These are phyloP conservation scores for Matsumurasca onukii DNA, from an alignment of 1,140 invertebrate species.

Conservation along the genomic window DNA sequence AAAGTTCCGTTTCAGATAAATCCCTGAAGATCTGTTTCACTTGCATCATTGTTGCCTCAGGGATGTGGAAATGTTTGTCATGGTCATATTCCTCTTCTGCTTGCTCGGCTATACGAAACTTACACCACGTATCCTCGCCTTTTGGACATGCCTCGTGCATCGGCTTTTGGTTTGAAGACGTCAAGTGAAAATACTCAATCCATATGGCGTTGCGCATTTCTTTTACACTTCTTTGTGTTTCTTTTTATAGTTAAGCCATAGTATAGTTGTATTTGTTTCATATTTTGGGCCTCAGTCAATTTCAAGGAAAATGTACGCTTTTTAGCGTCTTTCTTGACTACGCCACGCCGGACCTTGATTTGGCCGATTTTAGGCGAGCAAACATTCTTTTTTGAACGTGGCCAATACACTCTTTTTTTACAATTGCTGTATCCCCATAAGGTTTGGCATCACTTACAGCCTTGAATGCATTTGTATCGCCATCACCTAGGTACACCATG, in stretches of 20 bases:
- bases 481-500: slow-evolving; percentile 38
- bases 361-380: background rate
- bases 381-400: slow-evolving; percentile 14
- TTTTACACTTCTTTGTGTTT: background rate
- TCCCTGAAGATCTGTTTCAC: background rate
- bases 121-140: background rate
- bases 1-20: background rate
- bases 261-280: background rate
- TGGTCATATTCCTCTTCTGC: background rate
- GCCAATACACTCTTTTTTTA: slow-evolving; percentile 24
- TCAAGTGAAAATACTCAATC: background rate
- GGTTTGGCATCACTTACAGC: slow-evolving; percentile 31
- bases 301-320: background rate
- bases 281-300: background rate
- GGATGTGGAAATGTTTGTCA: background rate
- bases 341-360: background rate
- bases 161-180: too few relatives aligned
- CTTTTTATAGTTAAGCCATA: background rate
- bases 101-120: background rate
- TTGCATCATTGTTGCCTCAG: background rate
- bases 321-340: background rate
- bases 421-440: slow-evolving; percentile 33
- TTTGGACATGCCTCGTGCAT: background rate
- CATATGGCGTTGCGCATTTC: background rate
- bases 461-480: slow-evolving; percentile 34